Evolutionary conservation across 2,888 invertebrate species (phyloP), one percentile per base, ranked within the genome.

Genomic region (Cryptocephalus moraei): DNA sequence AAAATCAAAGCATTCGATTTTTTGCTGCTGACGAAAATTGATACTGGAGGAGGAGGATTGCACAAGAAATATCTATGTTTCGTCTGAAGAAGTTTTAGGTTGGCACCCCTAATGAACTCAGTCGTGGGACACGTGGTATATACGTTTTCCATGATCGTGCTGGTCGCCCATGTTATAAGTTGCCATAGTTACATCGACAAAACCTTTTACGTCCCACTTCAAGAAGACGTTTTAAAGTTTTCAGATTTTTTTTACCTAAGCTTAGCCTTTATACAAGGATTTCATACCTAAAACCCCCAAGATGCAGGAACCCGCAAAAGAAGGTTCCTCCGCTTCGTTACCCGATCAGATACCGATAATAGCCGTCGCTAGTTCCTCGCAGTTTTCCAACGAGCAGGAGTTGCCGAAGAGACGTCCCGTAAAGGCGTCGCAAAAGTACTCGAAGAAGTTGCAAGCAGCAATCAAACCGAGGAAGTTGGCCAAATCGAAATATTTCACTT

Each of bases 401-500:
- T 34, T 44, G 41, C 11, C 40, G 40, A 43, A 34, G 33, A 39
- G 10, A n/a, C 22, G 40, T 8, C 41, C 34, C 13, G 39, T 40
- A 31, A 31, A 40, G 34, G n/a, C 44, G 11, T 45, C 47, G 39
- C 45, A 48, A 12, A 33, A 39, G 12, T 43, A 33, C 11, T 44
- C 43, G 4, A 38, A 34, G 9, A 10, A 11, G 14, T 32, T 50
- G 4, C 42, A 46, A 38, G 40, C 45, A 13, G 47, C 45, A n/a
- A 11, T 51, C 9, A 54, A 53, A 41, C 52, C 54, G 1, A 54
- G 41, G 43, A 13, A 43, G 3, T 33, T 41, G 6, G 34, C 55
- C 8, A 48, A 42, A 36, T 49, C 49, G 38, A 51, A 52, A 11
- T 59, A 57, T 32, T 59, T 59, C 31, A 56, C 59, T 8, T 45